phyloP scores from a whole-genome alignment of 2,113 vertebrate species.

The Paradoxurus hermaphroditus region DNA sequence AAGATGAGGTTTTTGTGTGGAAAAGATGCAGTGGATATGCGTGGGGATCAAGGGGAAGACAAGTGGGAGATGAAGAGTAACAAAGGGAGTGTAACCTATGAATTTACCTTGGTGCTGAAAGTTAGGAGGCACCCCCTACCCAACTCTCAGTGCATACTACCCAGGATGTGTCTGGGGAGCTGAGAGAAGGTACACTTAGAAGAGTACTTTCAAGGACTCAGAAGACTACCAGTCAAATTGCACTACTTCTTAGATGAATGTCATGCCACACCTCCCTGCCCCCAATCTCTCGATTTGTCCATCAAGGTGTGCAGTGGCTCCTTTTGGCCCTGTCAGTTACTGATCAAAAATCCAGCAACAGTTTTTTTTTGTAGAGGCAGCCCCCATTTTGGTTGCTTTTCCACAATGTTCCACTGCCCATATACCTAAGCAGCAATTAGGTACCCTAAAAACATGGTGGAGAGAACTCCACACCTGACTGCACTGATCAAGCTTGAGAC shows the following conservation, averaged over 20 bases:
- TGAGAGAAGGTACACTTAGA: not conserved
- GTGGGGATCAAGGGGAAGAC: not conserved
- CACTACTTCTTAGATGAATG: not conserved
- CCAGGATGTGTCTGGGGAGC: not conserved
- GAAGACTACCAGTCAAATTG: not conserved
- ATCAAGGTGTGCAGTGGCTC: not conserved
- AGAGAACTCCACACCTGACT: not conserved
- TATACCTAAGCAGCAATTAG: not conserved
- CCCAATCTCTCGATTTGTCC: not conserved
- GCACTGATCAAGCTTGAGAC: not conserved
- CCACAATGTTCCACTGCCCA: not conserved
- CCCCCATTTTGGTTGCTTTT: not conserved
- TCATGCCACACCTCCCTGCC: rapidly evolving
- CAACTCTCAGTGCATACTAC: not conserved
- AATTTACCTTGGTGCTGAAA: not conserved
- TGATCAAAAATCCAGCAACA: not conserved
- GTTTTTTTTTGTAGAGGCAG: not conserved
- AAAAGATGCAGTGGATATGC: not conserved
- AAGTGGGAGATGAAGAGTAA: not conserved
- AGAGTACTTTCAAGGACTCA: not conserved
- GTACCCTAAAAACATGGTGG: not conserved
- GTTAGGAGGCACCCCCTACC: not conserved
- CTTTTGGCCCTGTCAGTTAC: not conserved
- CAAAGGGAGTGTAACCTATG: not conserved
- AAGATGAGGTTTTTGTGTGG: not conserved